A percentile compares a stretch with the other conserved stretches of the same genome.
Conservation (phyloP, 2,797 vertebrate genomes). For the Sebastes oblongus region DNA sequence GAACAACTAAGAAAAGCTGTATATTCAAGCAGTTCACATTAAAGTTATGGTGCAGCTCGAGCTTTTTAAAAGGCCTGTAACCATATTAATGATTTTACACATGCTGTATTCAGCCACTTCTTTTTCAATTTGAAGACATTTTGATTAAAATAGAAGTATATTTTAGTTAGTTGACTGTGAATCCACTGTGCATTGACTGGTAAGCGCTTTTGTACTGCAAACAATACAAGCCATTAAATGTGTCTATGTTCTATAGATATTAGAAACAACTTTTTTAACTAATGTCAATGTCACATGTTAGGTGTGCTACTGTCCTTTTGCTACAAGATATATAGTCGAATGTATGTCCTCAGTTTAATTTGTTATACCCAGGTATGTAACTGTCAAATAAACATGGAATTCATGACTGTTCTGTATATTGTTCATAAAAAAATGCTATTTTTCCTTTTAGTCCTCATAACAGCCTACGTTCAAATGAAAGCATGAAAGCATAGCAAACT, state of each 20-base stretch:
- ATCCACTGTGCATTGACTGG: constrained; percentile 10
- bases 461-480: background rate
- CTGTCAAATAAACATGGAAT: background rate
- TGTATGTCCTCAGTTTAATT: background rate
- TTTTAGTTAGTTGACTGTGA: constrained; percentile 40
- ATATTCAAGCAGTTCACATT: background rate
- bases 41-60: background rate
- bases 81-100: background rate
- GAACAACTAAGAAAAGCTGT: background rate
- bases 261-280: background rate
- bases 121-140: constrained; percentile 5
- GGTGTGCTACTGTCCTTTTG: background rate
- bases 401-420: background rate
- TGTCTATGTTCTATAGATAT: background rate
- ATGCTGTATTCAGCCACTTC: background rate
- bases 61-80: constrained; percentile 5
- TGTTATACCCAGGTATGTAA: background rate
- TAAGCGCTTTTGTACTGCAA: constrained; percentile 23
- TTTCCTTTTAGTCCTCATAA: background rate
- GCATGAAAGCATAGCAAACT: background rate
- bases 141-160: constrained; percentile 11
- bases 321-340: background rate
- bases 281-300: background rate
- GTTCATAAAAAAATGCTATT: background rate
- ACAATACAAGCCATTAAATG: background rate